Evolutionary conservation across 2,113 vertebrate species (phyloP), one percentile per base, ranked within the genome.

Genomic region (Colossoma macropomum): DNA sequence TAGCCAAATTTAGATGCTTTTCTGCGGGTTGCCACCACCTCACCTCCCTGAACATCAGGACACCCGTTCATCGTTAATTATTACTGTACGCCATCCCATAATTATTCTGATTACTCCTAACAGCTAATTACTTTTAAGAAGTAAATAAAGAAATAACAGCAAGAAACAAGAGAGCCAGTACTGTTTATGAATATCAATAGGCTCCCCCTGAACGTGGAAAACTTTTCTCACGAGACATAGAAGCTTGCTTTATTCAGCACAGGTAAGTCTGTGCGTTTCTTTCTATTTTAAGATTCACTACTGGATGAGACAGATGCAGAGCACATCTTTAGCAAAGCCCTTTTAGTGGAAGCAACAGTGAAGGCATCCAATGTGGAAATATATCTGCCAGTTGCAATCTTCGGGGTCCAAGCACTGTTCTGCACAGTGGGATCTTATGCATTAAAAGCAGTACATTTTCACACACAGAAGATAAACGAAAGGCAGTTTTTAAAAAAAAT

Each of bases 51-150:
- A 74, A 59, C 68, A 73, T 76, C 77, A 77, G 71, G 59, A 84
- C 68, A 71, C 30, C 60, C 13, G 66, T 77, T 83, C 68, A 77
- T 74, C 73, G 70, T 79, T 83, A 73, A 83, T 88, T 88, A 86
- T 84, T 75, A 78, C 65, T 75, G 78, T 71, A 72, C 54, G n/a
- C 23, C 85, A 45, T 68, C 56, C 45, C 25, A 52, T 72, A 83
- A 86, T 88, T 83, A 80, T 82, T 84, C 81, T 85, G 63, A 85
- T 86, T 70, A 71, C 74, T 77, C 34, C 66, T 80, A 84, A 72
- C 41, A 27, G 70, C 82, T 77, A 84, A 84, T 86, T 79, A 77
- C 72, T 85, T 65, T 75, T 56, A 84, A 80, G 82, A 72, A 84
- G 32, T 12, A 48, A 50, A 62, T n/a, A 52, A 60, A 34, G 21